Percentiles rank a stretch among this genome's conserved stretches.
Conservation (phyloP, 2,888 invertebrate genomes). For the Drosophila prolongata region DNA sequence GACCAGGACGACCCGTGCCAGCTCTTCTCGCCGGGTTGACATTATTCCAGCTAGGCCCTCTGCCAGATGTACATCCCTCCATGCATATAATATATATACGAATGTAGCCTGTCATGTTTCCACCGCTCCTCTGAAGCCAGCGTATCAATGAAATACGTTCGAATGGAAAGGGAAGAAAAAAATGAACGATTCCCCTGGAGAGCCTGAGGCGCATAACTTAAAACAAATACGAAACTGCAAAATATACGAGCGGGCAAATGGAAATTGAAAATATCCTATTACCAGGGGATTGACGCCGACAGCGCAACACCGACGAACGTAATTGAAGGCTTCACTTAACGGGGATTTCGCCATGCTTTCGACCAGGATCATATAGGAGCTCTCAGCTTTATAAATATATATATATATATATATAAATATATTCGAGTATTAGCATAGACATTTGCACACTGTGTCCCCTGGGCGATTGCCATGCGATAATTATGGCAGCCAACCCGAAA, state of each 20-base stretch:
- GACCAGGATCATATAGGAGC: constrained; percentile 17
- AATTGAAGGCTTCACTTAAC: constrained; percentile 54
- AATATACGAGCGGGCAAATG: constrained; percentile 56
- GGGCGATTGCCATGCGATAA: constrained; percentile 51
- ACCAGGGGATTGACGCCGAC: constrained; percentile 69
- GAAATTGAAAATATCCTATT: constrained; percentile 76
- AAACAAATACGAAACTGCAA: constrained; percentile 46
- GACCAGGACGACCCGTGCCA: constrained; percentile 29
- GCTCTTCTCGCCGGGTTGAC: constrained; percentile 29
- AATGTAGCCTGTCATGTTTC: constrained; percentile 16
- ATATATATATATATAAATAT: background rate
- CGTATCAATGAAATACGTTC: constrained; percentile 50
- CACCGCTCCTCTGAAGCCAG: background rate
- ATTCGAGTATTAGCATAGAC: constrained; percentile 45
- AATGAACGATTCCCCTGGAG: constrained; percentile 35
- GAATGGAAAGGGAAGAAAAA: constrained; percentile 6
- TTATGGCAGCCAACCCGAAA: constrained; percentile 41
- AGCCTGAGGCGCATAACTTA: constrained; percentile 46
- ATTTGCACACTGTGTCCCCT: constrained; percentile 39
- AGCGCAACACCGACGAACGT: constrained; percentile 47
- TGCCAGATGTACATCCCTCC: constrained; percentile 17
- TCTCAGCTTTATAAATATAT: too few relatives aligned
- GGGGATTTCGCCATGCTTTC: constrained; percentile 21
- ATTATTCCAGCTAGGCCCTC: constrained; percentile 16
- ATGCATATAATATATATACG: constrained; percentile 1